Percentiles rank a stretch among this genome's conserved stretches.
Conservation (phyloP, 2,113 vertebrate genomes). For the Erinaceus europaeus region DNA sequence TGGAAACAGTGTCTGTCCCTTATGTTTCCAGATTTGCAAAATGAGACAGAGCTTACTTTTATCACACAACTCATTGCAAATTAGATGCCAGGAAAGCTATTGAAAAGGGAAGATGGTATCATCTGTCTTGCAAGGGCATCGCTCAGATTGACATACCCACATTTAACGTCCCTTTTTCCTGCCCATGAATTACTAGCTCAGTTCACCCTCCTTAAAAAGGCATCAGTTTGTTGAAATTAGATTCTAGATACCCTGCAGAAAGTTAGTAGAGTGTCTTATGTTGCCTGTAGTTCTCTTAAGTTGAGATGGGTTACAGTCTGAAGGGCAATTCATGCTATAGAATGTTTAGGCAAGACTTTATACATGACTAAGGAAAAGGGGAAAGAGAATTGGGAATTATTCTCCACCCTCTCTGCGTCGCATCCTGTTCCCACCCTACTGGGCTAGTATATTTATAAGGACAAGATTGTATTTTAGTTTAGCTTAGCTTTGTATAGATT, state of each 20-base stretch:
- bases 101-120: conserved; percentile 67
- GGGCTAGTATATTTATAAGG: no score
- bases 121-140: conserved; percentile 65
- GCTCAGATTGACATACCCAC: conserved; percentile 55
- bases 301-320: background rate
- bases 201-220: conserved; percentile 27
- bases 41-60: conserved; percentile 59
- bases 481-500: no score
- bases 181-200: conserved; percentile 34
- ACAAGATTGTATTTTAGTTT: no score
- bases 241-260: conserved; percentile 4
- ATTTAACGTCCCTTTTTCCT: conserved; percentile 57
- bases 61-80: conserved; percentile 76
- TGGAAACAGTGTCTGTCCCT: background rate
- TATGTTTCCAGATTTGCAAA: conserved; percentile 64
- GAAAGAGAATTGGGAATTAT: no score
- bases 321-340: background rate
- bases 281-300: conserved; percentile 37
- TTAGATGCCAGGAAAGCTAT: conserved; percentile 58
- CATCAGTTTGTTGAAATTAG: conserved; percentile 58
- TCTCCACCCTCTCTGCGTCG: no score
- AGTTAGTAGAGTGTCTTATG: conserved; percentile 4
- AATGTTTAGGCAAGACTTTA: background rate
- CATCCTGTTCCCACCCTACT: no score
- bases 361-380: background rate